These are phyloP conservation scores for Dromas ardeola DNA, from an alignment of 2,113 vertebrate species.

Conservation along the genomic window DNA sequence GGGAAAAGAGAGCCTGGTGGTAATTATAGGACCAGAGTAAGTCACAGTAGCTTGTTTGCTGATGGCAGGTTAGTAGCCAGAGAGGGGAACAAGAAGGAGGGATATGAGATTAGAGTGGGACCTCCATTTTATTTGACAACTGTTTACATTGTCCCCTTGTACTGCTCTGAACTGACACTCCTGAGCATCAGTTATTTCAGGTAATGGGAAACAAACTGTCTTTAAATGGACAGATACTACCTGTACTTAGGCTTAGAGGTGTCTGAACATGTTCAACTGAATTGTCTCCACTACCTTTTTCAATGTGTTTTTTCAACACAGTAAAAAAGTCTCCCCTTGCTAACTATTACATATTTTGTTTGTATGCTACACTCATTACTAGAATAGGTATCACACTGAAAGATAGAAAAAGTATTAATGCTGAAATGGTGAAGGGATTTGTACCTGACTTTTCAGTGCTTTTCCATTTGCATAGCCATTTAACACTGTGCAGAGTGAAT, in stretches of 20 bases:
- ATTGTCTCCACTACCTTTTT: neutral
- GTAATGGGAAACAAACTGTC: neutral
- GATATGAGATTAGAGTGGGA: neutral
- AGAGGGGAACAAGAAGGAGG: neutral
- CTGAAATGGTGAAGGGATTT: neutral
- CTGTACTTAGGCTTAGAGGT: neutral
- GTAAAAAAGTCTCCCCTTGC: neutral
- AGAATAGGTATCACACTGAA: neutral
- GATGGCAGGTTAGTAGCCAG: neutral
- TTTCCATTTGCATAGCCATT: neutral
- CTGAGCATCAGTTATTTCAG: neutral
- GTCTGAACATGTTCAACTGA: neutral
- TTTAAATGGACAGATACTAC: neutral
- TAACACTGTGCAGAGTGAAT: neutral
- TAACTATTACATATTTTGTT: neutral
- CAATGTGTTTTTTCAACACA: neutral
- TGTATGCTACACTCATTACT: neutral
- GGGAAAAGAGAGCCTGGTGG: neutral
- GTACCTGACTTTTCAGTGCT: neutral
- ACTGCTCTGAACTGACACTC: neutral
- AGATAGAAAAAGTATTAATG: neutral
- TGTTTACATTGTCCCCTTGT: neutral
- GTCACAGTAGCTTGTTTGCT: neutral
- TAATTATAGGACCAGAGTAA: neutral
- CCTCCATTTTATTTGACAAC: neutral